A percentile compares a stretch with the other conserved stretches of the same genome.
Evolutionary conservation across 2,888 invertebrate genomes (phyloP).

Genomic region (Cryptus viduatorius): DNA sequence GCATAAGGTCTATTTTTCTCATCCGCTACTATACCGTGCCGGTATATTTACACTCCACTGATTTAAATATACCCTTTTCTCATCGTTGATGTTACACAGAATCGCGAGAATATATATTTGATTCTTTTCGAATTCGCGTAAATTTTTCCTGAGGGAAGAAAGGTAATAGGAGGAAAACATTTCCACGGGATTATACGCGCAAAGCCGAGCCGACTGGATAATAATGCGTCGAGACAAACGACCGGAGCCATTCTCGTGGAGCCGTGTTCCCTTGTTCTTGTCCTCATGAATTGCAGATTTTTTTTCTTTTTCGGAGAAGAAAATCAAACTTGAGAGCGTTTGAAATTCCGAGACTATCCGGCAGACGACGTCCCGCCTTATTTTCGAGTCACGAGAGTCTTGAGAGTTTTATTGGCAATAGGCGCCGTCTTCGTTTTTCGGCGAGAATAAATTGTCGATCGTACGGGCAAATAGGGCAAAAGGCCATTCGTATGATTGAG

Average conservation of each 20-base stretch:
- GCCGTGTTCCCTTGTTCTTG: slow-evolving; percentile 16
- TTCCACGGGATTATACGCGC: slow-evolving; percentile 65
- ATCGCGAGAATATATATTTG: no score
- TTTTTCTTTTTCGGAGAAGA: slow-evolving; percentile 24
- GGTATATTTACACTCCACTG: not conserved
- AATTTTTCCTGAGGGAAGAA: slow-evolving; percentile 20
- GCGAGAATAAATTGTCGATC: slow-evolving; percentile 28
- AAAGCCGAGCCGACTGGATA: slow-evolving; percentile 50
- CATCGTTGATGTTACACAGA: no score
- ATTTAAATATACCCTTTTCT: not conserved
- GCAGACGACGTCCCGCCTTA: not conserved
- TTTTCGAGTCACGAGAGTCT: slow-evolving; percentile 21
- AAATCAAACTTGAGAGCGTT: slow-evolving; percentile 58
- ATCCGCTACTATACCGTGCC: not conserved
- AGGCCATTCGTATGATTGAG: slow-evolving; percentile 31
- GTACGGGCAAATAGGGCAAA: not conserved
- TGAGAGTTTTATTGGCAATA: not conserved
- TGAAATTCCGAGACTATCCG: no score
- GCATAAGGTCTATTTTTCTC: not conserved
- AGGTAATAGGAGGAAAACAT: slow-evolving; percentile 59
- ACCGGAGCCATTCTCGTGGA: not conserved
- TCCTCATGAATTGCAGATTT: slow-evolving; percentile 70
- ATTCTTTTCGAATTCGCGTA: no score
- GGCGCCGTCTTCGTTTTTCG: slow-evolving; percentile 17
- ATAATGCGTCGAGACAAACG: slow-evolving; percentile 52